Conservation (phyloP, 2,113 vertebrate genomes). For the Oceanodroma tethys region DNA sequence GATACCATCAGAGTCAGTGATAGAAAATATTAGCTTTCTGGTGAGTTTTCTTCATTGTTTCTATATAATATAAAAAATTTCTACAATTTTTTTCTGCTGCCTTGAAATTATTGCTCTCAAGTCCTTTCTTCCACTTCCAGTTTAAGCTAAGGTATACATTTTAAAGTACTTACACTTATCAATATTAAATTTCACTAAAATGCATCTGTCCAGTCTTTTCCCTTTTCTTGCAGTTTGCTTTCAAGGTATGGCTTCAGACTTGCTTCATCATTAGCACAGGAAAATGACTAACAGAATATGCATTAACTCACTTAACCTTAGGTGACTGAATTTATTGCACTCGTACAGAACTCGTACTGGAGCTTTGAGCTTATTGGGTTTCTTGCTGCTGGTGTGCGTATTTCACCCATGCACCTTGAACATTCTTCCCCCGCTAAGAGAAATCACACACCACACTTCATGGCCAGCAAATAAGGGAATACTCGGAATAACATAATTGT, state of each 20-base stretch:
- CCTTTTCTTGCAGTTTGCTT: background rate
- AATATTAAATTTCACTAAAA: background rate
- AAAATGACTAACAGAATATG: background rate
- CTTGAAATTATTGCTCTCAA: background rate
- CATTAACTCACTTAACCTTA: background rate
- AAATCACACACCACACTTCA: background rate
- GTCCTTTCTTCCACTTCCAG: background rate
- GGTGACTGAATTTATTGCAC: background rate
- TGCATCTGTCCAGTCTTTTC: background rate
- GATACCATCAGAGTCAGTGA: background rate
- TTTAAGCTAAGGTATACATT: background rate
- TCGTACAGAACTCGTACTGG: fast-evolving
- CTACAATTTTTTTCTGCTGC: background rate
- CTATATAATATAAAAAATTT: background rate
- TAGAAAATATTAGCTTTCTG: background rate
- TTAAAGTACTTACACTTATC: background rate
- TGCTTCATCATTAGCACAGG: background rate
- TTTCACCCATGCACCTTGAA: background rate
- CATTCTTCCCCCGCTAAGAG: background rate
- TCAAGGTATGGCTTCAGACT: background rate
- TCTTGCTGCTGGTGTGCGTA: background rate
- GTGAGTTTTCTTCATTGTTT: background rate
- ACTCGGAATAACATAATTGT: background rate
- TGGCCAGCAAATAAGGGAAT: background rate
- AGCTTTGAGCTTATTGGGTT: background rate